These are phyloP conservation scores for Phyllotis vaccarum DNA, from an alignment of 2,797 vertebrate species.

Conservation along the genomic window DNA sequence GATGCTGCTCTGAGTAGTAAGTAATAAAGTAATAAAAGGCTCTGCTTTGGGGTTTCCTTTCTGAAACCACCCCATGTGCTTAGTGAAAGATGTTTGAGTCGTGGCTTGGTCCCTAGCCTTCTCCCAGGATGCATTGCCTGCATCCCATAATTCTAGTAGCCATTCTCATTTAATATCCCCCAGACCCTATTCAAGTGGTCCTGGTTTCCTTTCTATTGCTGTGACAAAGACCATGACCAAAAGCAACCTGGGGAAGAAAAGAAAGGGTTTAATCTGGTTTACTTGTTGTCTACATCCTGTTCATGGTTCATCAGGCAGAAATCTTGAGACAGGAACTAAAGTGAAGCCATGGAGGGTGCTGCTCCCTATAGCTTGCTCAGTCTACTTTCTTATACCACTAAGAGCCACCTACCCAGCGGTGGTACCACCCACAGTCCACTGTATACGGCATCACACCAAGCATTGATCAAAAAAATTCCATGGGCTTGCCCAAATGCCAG, in stretches of 20 bases:
- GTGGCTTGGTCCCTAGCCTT: background rate
- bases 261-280: background rate
- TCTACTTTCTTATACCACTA: background rate
- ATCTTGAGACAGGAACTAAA: background rate
- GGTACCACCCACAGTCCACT: background rate
- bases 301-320: no score
- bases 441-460: background rate
- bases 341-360: background rate
- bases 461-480: background rate
- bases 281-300: no score
- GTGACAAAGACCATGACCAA: background rate
- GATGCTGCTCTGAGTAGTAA: rapidly evolving
- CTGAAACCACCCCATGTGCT: background rate
- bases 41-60: background rate
- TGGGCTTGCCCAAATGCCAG: background rate
- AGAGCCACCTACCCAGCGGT: background rate
- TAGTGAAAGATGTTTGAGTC: no score
- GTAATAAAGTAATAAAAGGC: no score
- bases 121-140: background rate
- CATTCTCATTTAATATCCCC: background rate
- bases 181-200: background rate
- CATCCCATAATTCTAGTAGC: rapidly evolving
- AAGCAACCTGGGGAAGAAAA: background rate
- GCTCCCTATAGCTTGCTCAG: background rate
- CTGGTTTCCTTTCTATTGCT: background rate